Base-by-base conservation (phyloP, 2,888 invertebrate species). In the Brenthis ino region DNA sequence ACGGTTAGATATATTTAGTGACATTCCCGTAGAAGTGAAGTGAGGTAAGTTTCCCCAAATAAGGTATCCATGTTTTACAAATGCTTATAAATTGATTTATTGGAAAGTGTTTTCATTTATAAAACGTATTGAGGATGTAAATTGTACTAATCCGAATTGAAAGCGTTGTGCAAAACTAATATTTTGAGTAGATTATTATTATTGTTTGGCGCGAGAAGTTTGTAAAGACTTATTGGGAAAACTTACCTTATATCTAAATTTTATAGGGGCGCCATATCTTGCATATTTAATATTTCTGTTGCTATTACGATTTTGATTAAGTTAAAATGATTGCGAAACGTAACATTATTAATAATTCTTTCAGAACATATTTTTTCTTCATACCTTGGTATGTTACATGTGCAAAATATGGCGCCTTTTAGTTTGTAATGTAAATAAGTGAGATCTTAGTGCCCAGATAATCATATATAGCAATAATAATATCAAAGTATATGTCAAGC, bases 1-100 rank as follows among this genome's bases (percentile, higher is more conserved):
- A 61, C 37, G 11, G 65, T 69, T 28, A 65, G 54, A 33, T 50
- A 53, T 65, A 47, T 64, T 68, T 64, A 65, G 60, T 51, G 50
- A 43, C 54, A 60, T 69, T 65, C 60, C 60, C 50, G 48, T 68
- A 65, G 58, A 37, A 28, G 12, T 60, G 28, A 50, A 8, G 47
- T 58, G 14, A 5, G 28, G 28, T 28, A 28, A 28, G 28, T 28
- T 4, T 28, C 28, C 28, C 28, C 0, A 28, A 20, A 28, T 28
- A 28, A 4, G 28, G 4, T 28, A 28, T 5, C 4, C 28, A 28
- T 4, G 28, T 28, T 28, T 28, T 28, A 28, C 28, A 28, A 28
- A 28, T 28, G 5, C 28, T 28, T 28, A 28, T 28, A 4, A 28
- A 28, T 28, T 0, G 28, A 28, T 28, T 28, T 16, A 16, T 28